phyloP scores from a whole-genome alignment of 2,888 invertebrate species.

The Scaptomyza caliginosa region DNA sequence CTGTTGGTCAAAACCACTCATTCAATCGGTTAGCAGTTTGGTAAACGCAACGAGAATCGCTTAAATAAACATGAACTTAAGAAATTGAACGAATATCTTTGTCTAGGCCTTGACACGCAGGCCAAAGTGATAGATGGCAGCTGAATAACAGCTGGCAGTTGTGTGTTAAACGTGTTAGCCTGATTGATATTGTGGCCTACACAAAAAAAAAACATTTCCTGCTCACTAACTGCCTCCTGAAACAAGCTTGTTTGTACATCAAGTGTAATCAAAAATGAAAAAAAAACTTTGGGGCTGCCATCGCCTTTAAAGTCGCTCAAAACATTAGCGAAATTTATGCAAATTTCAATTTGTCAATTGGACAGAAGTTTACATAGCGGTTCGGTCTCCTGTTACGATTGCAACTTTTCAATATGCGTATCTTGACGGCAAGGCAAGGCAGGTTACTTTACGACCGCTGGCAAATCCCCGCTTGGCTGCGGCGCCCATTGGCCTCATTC shows the following conservation, averaged over 20 bases:
- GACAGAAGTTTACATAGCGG: background rate
- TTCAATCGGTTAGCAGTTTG: conserved; percentile 2
- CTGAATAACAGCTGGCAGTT: conserved; percentile 64
- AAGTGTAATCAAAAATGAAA: too few species aligned
- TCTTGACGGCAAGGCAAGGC: background rate
- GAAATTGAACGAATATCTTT: background rate
- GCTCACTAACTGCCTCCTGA: background rate
- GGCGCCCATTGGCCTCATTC: conserved; percentile 56
- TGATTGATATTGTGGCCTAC: conserved; percentile 65
- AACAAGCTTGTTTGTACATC: too few species aligned
- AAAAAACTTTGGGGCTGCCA: too few species aligned
- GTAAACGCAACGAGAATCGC: conserved; percentile 8
- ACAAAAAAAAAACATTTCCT: background rate
- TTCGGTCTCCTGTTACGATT: conserved; percentile 6
- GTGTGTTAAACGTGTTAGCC: conserved; percentile 59
- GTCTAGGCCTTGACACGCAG: conserved; percentile 30
- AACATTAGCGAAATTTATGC: conserved; percentile 35
- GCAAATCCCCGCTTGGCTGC: conserved; percentile 20
- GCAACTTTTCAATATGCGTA: conserved; percentile 45
- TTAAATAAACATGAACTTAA: conserved; percentile 25
- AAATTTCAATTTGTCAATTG: conserved; percentile 57
- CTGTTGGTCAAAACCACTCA: conserved; percentile 9
- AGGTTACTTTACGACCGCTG: conserved; percentile 43
- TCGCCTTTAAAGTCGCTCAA: conserved; percentile 27
- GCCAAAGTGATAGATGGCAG: conserved; percentile 63